Conservation (phyloP, 2,113 vertebrate species). For the Bombycilla garrulus region DNA sequence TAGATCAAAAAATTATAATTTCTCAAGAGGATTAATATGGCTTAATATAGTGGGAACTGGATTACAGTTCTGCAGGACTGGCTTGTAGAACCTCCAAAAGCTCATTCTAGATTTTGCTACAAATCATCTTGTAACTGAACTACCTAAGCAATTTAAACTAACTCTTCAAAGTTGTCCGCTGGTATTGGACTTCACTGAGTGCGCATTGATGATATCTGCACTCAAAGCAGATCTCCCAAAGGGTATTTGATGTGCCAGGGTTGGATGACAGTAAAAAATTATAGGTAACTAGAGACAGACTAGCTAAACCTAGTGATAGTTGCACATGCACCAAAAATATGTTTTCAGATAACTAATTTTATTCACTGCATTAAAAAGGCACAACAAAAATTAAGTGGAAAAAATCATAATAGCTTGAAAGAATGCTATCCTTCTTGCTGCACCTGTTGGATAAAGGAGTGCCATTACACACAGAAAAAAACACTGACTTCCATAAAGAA, state of each 20-base stretch:
- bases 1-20: neutral
- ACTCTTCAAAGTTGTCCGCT: neutral
- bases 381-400: neutral
- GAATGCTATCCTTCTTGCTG: neutral
- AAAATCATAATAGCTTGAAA: neutral
- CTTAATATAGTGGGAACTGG: neutral
- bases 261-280: neutral
- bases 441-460: neutral
- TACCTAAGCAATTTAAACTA: neutral
- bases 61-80: neutral
- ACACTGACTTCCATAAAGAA: neutral
- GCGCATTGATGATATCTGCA: neutral
- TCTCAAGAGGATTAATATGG: neutral
- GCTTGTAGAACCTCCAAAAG: neutral
- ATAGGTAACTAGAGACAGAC: neutral
- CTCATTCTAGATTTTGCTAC: neutral
- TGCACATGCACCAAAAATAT: neutral
- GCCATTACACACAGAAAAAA: neutral
- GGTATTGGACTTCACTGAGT: neutral
- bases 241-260: neutral
- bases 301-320: neutral
- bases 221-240: neutral
- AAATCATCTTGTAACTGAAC: neutral
- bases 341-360: neutral
- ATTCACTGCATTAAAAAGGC: neutral